Conservation (phyloP, 1,140 invertebrate species). For the Brachionus asplanchnoidis region DNA sequence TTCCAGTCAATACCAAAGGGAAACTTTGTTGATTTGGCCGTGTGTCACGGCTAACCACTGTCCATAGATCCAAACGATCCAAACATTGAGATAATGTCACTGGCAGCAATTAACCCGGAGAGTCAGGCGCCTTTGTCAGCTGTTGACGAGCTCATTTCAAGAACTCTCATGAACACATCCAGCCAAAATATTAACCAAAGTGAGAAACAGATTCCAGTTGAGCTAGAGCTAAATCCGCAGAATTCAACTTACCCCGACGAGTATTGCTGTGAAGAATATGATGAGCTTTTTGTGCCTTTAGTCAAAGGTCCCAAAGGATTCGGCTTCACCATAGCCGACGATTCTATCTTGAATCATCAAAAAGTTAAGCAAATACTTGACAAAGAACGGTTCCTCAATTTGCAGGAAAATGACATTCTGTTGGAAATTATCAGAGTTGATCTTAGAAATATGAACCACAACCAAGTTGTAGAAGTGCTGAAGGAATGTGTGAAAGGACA, state of each 20-base stretch:
- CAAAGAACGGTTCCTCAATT: conserved; percentile 68
- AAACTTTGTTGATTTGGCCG: conserved; percentile 79
- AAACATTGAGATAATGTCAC: conserved; percentile 89
- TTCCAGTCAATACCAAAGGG: conserved; percentile 88
- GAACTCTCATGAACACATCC: background rate
- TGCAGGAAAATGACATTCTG: conserved; percentile 37
- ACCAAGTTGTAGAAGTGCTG: conserved; percentile 23
- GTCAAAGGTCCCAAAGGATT: conserved; percentile 61
- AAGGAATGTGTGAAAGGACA: conserved; percentile 5
- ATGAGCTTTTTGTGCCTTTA: conserved; percentile 45
- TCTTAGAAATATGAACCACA: background rate
- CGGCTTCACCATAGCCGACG: conserved; percentile 96
- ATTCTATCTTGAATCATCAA: conserved; percentile 50
- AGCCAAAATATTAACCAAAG: background rate
- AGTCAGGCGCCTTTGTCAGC: conserved; percentile 47
- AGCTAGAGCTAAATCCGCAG: background rate
- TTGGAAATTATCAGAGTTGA: conserved; percentile 29
- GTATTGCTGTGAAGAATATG: conserved; percentile 48
- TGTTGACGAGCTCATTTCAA: background rate
- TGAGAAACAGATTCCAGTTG: background rate
- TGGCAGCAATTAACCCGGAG: conserved; percentile 73
- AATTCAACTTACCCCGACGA: conserved; percentile 19
- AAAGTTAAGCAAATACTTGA: conserved; percentile 90
- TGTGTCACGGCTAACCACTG: conserved; percentile 88
- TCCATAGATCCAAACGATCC: conserved; percentile 95